Percentiles rank a stretch among this genome's conserved stretches.
These are phyloP conservation scores for Cyclargus thomasi DNA, from an alignment of 1,140 invertebrate species.

Conservation along the genomic window DNA sequence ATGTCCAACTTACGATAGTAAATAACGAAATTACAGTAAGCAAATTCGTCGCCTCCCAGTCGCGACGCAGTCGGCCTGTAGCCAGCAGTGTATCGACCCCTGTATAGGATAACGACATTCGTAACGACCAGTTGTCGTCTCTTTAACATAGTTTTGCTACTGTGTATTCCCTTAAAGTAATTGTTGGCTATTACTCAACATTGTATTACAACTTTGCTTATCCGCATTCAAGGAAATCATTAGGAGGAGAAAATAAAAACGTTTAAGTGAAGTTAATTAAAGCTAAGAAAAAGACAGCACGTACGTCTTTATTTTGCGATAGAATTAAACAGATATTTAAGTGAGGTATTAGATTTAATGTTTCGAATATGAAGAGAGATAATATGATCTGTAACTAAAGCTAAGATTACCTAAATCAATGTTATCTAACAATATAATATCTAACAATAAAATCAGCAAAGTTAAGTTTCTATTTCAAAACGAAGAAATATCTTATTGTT, in stretches of 20 bases:
- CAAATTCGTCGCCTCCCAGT: conserved; percentile 36
- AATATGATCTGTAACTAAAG: no score
- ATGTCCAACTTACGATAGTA: no score
- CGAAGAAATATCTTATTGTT: no score
- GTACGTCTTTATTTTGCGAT: background rate
- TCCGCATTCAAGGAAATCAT: background rate
- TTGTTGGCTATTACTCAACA: conserved; percentile 35
- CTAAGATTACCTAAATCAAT: no score
- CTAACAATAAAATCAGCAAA: no score
- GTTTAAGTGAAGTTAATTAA: background rate
- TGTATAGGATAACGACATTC: conserved; percentile 67
- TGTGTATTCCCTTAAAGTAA: conserved; percentile 50
- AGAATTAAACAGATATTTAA: no score
- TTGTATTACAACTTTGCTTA: conserved; percentile 19
- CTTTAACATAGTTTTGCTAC: conserved; percentile 46
- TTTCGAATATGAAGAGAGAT: no score
- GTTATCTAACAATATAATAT: no score
- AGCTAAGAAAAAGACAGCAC: background rate
- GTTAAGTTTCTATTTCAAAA: no score
- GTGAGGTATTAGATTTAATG: no score
- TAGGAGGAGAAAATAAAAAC: background rate
- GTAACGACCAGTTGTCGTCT: conserved; percentile 47
- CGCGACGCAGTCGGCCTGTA: conserved; percentile 41
- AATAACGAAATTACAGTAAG: background rate
- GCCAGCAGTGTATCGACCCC: conserved; percentile 57